Base-by-base conservation (phyloP, 2,888 invertebrate species). In the Abrostola triplasia region DNA sequence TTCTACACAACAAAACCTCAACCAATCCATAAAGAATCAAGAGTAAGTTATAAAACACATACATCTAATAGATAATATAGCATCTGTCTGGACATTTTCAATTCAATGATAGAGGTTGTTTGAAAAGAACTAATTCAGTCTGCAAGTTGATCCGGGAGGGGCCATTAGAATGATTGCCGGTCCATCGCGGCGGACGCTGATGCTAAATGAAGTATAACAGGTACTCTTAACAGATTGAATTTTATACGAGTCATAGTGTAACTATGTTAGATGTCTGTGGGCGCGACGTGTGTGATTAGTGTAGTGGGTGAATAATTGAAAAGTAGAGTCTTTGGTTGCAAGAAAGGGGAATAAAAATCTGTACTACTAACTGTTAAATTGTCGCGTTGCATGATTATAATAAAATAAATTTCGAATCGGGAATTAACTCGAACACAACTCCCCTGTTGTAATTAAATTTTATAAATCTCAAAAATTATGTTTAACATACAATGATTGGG, bases 141-240 rank as follows among this genome's bases (percentile, higher is more conserved):
- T 88, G 87, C 82, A 81, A 88, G 82, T 84, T 87, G 88, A 90
- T 88, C 87, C 85, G 80, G 72, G 65, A 55, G 65, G 80, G 82
- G 84, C 92, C 92, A 93, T 93, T 93, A 93, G 89, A 90, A 89
- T 92, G 91, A 93, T 93, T 93, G 92, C 91, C 82, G 84, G 84
- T 81, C 88, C 86, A 84, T 82, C 86, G 84, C 42, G 56, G 64
- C 73, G 67, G 67, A 71, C 69, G 64, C 40, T 87, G 88, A 89
- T 88, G 87, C 85, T 83, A 85, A 84, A 84, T 83, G 85, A 87
- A 86, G 84, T 85, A 80, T 79, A 84, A 79, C 87, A 86, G 87
- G 87, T 85, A 69, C 92, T 91, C 90, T 91, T 92, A 92, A 88
- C 88, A 88, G 91, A 92, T 92, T 92, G 91, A 90, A 91, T 91